Evolutionary conservation across 2,113 vertebrate species (phyloP).

Genomic region (Leucopsar rothschildi): DNA sequence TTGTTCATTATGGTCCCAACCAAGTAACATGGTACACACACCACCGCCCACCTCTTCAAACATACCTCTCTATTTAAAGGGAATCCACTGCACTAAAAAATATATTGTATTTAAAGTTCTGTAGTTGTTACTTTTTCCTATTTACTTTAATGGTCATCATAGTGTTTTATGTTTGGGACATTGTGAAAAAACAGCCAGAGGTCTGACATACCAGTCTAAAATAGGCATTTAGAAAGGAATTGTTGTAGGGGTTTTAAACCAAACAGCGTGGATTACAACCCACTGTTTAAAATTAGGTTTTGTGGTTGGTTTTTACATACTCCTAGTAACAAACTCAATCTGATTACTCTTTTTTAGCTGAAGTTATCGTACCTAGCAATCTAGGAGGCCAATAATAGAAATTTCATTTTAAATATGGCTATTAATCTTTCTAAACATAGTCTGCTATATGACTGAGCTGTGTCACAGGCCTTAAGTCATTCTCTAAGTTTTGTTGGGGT

Average conservation of each 20-base stretch:
- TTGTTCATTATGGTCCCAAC: not conserved
- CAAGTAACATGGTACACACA: not conserved
- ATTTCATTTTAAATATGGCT: not conserved
- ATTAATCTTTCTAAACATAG: not conserved
- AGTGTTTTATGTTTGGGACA: not conserved
- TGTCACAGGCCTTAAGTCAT: not conserved
- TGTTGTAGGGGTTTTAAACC: not conserved
- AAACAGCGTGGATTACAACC: not conserved
- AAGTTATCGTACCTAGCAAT: slow-evolving; percentile 25
- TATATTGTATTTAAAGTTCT: not conserved
- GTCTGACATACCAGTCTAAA: slow-evolving; percentile 13
- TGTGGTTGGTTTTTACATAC: slow-evolving; percentile 35
- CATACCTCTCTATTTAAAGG: not conserved
- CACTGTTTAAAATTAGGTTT: slow-evolving; percentile 33
- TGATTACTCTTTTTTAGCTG: not conserved
- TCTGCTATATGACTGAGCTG: not conserved
- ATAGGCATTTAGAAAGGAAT: slow-evolving; percentile 17
- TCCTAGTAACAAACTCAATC: slow-evolving; percentile 53
- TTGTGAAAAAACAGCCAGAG: not conserved
- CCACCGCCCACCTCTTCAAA: not conserved
- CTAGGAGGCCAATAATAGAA: not conserved
- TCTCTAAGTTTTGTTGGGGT: not conserved
- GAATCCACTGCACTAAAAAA: not conserved
- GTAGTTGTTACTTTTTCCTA: not conserved
- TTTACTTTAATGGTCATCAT: not conserved